A percentile compares a stretch with the other conserved stretches of the same genome.
These are phyloP conservation scores for Shargacucullia verbasci DNA, from an alignment of 2,888 invertebrate species.

Conservation along the genomic window DNA sequence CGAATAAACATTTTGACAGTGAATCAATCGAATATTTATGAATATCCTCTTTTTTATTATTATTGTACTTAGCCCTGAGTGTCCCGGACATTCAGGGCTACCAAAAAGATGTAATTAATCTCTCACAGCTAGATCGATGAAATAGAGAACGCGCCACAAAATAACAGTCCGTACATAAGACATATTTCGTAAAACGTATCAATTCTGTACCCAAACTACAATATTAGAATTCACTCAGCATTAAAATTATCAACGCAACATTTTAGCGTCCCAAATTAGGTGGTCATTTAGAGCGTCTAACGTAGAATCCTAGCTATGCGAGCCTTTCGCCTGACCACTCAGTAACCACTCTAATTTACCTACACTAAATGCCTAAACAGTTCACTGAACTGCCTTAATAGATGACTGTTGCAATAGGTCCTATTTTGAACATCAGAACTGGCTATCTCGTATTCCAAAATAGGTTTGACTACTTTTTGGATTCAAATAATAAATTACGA, in stretches of 20 bases:
- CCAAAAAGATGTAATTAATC: too few species aligned
- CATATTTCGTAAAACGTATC: neutral
- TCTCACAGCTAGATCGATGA: too few species aligned
- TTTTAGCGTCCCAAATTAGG: constrained; percentile 42
- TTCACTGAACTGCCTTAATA: constrained; percentile 9
- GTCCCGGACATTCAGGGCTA: too few species aligned
- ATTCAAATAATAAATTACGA: too few species aligned
- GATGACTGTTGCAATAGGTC: constrained; percentile 23
- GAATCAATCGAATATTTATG: too few species aligned
- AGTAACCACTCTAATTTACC: constrained; percentile 23
- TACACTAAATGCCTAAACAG: constrained; percentile 23
- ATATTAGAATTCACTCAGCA: neutral
- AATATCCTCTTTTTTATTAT: too few species aligned
- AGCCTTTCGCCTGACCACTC: constrained; percentile 46
- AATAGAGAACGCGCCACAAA: too few species aligned
- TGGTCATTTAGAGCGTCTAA: constrained; percentile 39
- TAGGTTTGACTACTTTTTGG: too few species aligned
- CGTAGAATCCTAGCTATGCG: constrained; percentile 35
- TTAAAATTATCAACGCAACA: constrained; percentile 33
- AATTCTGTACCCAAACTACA: neutral
- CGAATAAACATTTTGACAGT: too few species aligned
- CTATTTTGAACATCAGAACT: neutral
- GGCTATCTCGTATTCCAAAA: too few species aligned
- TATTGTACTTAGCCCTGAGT: too few species aligned
- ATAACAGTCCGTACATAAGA: too few species aligned